Base-by-base conservation (phyloP, 2,888 invertebrate species). In the Dolichopus griseipennis region DNA sequence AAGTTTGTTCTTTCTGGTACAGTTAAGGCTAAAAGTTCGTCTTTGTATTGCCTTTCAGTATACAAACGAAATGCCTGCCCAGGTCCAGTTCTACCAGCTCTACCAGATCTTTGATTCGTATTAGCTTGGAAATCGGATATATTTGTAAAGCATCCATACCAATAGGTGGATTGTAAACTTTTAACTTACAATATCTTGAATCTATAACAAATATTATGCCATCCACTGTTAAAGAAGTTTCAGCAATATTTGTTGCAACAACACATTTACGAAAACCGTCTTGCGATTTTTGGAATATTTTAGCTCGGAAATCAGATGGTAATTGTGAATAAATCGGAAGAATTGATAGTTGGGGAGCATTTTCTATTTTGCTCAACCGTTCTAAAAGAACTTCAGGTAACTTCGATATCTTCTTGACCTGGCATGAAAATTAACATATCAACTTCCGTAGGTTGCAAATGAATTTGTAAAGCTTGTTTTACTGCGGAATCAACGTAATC, bases 121-220 rank as follows among this genome's bases (percentile, higher is more conserved):
- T 98, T 99, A 0, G 99, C 99, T 81, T 96, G 92, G 92, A 92
- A 65, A 99, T 96, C 2, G 99, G 99, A 84, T 97, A 99, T 72
- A 99, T 95, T 86, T 96, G 88, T 43, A 99, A 82, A 0, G 99
- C 97, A 79, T 99, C 99, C 99, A 99, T 99, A 84, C 99, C 98
- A 75, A 99, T 98, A 76, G 97, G 87, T 0, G 95, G 94, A 81
- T 85, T 85, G 72, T 85, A 85, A 0, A 99, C 97, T 80, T 99
- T 99, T 71, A 99, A 84, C 79, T 99, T 99, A 83, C 99, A 99
- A 81, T 96, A 99, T 0, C 99, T 99, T 21, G 95, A 90, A 82
- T 99, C 99, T 37, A 99, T 93, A 1, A 99, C 99, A 81, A 95
- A 99, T 83, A 97, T 96, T 72, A 99, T 99, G 52, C 97, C 97